Evolutionary conservation across 2,797 vertebrate genomes (phyloP), one percentile per base, ranked within the genome.

Genomic region (Silurus aristotelis): DNA sequence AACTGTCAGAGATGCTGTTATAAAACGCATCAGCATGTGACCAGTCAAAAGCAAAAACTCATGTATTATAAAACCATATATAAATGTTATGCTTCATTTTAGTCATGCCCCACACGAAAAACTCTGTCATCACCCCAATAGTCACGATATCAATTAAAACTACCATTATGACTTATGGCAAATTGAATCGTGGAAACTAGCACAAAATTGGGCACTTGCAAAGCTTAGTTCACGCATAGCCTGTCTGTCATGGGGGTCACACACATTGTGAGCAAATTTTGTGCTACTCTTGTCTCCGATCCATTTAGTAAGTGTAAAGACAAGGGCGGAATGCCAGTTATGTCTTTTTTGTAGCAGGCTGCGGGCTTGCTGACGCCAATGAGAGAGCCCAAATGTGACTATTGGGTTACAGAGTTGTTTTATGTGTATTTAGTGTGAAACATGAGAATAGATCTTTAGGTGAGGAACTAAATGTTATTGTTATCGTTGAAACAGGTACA

Each of bases 371-470:
- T 96, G 96, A 97, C 96, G 95, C 96, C 96, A 96, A 91, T 89
- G 94, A 83, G 93, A 95, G 94, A 95, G 95, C 94, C 94, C 95
- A 94, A 95, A 96, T 95, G 95, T 96, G 95, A 94, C 92, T 95
- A 96, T 96, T 94, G 92, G 93, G 94, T 97, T 97, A 96, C 96
- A 95, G 94, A 95, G 95, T 95, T 95, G 95, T 95, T 95, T 94
- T 93, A 94, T 94, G 95, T 96, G 95, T 96, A 95, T 96, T 97
- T 96, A 95, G 92, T 79, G 80, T 93, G 96, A 95, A 96, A 97
- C 92, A 92, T 92, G 95, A 97, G 94, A 96, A 93, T 90, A 92
- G 91, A 91, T 89, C 92, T 95, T 92, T 94, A 93, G 92, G 91
- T 91, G 92, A 92, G 64, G 52, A 86, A 92, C 94, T 91, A 91